Base-by-base conservation (phyloP, 2,888 invertebrate species). In the Spodoptera exigua region DNA sequence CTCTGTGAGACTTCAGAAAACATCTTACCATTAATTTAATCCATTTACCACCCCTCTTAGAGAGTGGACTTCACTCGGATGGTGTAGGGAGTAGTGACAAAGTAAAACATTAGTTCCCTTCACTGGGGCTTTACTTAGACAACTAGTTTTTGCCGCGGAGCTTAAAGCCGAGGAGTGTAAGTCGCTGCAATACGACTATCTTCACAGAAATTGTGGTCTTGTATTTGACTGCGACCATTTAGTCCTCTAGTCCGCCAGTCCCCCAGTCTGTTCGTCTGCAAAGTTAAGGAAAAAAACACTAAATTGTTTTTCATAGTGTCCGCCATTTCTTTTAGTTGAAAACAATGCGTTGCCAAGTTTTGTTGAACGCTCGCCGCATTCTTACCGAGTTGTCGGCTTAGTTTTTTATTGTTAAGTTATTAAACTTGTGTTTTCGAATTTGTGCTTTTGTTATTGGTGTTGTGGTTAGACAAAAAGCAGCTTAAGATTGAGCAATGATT, bases 331-430 rank as follows among this genome's bases (percentile, higher is more conserved):
- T 58, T 58, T 40, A 44, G 35, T 60, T 66, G 7, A 18, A 55
- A 60, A 72, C 69, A 69, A 72, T 66, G 67, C 10, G 13, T 53
- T 16, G 49, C 16, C 37, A 71, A 69, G 61, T 71, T 69, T 72
- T 66, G 52, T 48, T 55, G 48, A 51, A 60, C 55, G 51, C 12
- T 37, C 21, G 60, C 16, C 41, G 68, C 71, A 65, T 65, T 53
- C 56, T 53, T 46, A 43, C 70, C 49, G 41, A 41, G 58, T 48
- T 70, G 34, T 39, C 51, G 17, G 36, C 35, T 35, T n/a, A 40
- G 40, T 7, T 62, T 35, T 65, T 14, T 52, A 12, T 12, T 43
- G 17, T 59, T 52, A 72, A 46, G 40, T 60, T 69, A 66, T 69
- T 66, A 44, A 65, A 70, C 39, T 40, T 37, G 43, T 53, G 39